Base-by-base conservation (phyloP, 2,113 vertebrate species). In the Nanorana parkeri region DNA sequence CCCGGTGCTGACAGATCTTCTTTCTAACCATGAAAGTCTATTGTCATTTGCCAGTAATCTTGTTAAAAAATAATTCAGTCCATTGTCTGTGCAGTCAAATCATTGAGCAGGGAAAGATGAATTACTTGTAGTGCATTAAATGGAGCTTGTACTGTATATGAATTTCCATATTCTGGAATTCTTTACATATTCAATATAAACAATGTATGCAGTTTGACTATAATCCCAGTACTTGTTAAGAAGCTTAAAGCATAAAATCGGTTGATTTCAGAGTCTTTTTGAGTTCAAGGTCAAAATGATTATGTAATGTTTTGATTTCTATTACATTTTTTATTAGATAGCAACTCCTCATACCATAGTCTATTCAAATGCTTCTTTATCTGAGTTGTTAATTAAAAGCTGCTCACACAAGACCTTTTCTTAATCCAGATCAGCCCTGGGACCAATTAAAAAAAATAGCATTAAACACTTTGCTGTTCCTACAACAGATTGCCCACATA, bases 241-340 rank as follows among this genome's bases (percentile, higher is more conserved):
- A 84, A 88, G 86, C 88, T 94, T 92, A 91, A 90, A 90, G 88
- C 90, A 83, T 87, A 92, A 91, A 93, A 90, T 89, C 88, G 87
- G 89, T 91, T 92, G 89, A 91, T 92, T 93, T 91, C 87, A 89
- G 88, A 90, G 90, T 89, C 90, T 90, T 93, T 89, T 86, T 85
- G 87, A 91, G 90, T 92, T 94, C 92, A 94, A 94, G 92, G 93
- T 92, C 91, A 94, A 92, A 91, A 86, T 90, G 90, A 92, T 93
- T 91, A 93, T 92, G 92, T 91, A 88, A 32, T 84, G 85, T 80
- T 81, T 86, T 81, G 71, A 84, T 82, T 4, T 61, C 54, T 56
- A 71, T 80, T 80, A 56, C 79, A 61, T 3, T 72, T 81, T 81
- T 81, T 58, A 87, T 90, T 29, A 32, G 80, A 67, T 86, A 87